Evolutionary conservation across 2,113 vertebrate species (phyloP), one percentile per base, ranked within the genome.

Genomic region (Pungitius pungitius): DNA sequence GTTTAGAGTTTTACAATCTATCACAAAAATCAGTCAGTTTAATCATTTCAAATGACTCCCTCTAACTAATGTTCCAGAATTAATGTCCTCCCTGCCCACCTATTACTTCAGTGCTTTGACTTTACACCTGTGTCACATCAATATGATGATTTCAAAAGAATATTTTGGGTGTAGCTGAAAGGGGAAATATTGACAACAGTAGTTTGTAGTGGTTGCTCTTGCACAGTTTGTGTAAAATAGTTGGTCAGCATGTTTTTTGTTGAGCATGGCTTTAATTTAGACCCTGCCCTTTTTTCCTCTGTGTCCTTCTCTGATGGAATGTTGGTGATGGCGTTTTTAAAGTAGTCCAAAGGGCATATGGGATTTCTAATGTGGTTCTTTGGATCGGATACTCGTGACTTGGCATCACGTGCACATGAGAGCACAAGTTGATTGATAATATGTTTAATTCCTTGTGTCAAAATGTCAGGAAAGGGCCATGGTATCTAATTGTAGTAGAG

Each of bases 211-310:
- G 22, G 8, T 37, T 20, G 10, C 26, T 66, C 54, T 52, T 26
- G 18, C 43, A 33, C 12, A 58, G 20, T 52, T 52, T 43, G 42
- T 43, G 12, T 67, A 58, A 69, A 63, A 54, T 2, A n/a, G 37
- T 13, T 54, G 59, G 51, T 0, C 12, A 64, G 62, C 39, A 57
- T 30, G 30, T 62, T 77, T 73, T 59, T 75, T 54, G 37, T 18
- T 76, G 71, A 22, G 17, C 0, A 33, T n/a, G 26, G 42, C 54
- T 81, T 66, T 84, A 51, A 80, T 84, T 60, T 47, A 64, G 37
- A 40, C 17, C 6, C 18, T 37, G 37, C 17, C 66, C 52, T 78
- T 70, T 80, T 27, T 40, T 77, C 55, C 60, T 55, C 12, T 61
- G 14, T 49, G 55, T 35, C 22, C 54, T 74, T 78, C 80, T 77